Evolutionary conservation across 2,113 vertebrate genomes (phyloP).

Genomic region (Pseudonaja textilis): DNA sequence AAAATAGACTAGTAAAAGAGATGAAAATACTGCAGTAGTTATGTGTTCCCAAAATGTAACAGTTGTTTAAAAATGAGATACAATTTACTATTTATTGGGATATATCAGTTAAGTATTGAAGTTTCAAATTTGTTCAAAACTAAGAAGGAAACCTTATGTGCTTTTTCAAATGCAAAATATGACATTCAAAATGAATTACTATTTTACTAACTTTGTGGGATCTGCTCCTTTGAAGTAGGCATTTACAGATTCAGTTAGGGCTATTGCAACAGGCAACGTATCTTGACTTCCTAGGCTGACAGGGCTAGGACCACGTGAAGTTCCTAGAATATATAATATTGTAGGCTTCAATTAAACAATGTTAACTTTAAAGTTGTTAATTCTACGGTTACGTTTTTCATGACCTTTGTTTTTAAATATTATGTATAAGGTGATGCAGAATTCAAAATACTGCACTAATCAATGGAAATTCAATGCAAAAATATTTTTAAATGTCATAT

Average conservation of each 20-base stretch:
- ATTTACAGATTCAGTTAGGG: constrained; percentile 96
- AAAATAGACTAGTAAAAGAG: constrained; percentile 10
- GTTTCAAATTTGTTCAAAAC: background rate
- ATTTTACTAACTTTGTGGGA: constrained; percentile 89
- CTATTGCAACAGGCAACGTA: constrained; percentile 91
- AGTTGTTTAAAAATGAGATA: background rate
- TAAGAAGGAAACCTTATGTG: constrained; percentile 16
- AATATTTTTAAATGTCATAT: background rate
- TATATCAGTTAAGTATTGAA: background rate
- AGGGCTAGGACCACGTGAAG: constrained; percentile 94
- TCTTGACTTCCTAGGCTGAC: constrained; percentile 93
- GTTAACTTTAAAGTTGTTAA: constrained; percentile 27
- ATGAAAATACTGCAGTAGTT: background rate
- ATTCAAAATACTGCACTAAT: constrained; percentile 30
- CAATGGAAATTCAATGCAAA: background rate
- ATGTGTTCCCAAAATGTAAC: background rate
- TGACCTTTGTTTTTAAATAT: background rate
- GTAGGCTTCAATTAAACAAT: constrained; percentile 57
- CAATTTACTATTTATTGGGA: constrained; percentile 6
- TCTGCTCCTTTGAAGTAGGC: constrained; percentile 99
- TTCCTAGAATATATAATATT: constrained; percentile 77
- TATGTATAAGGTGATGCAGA: background rate
- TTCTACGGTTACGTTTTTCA: constrained; percentile 25
- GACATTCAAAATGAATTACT: constrained; percentile 62
- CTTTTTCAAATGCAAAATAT: constrained; percentile 38